These are phyloP conservation scores for Drosophila longiperda DNA, from an alignment of 2,888 invertebrate species.

Conservation along the genomic window DNA sequence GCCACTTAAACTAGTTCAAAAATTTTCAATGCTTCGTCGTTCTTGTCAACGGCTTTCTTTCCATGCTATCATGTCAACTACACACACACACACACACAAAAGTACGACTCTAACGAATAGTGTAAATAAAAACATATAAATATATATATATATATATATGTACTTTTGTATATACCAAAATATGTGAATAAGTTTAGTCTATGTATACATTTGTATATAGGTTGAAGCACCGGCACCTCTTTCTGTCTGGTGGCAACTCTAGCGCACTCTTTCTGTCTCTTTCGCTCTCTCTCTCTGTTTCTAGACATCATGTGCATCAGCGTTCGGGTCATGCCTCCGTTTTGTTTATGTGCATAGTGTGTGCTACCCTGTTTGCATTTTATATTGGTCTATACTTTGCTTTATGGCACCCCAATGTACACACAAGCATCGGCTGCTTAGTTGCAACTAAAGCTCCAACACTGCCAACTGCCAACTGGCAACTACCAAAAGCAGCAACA, in stretches of 20 bases:
- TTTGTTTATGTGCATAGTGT: conserved; percentile 75
- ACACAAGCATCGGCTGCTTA: conserved; percentile 39
- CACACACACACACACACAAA: conserved; percentile 42
- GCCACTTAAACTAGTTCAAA: conserved; percentile 81
- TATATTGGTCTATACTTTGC: conserved; percentile 79
- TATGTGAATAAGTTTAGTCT: conserved; percentile 44
- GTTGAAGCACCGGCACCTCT: conserved; percentile 2
- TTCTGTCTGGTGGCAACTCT: conserved; percentile 20
- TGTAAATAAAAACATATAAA: conserved; percentile 73
- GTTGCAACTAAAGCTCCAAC: conserved; percentile 28
- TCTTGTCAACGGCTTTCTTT: conserved; percentile 71
- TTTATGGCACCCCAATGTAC: conserved; percentile 79
- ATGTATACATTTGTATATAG: conserved; percentile 19
- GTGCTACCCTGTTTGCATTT: conserved; percentile 71
- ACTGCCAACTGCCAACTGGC: conserved; percentile 1
- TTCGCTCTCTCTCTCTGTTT: conserved; percentile 6
- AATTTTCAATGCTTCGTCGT: conserved; percentile 71
- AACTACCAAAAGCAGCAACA: conserved; percentile 11
- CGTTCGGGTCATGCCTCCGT: conserved; percentile 48
- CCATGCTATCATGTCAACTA: conserved; percentile 70
- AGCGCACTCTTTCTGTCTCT: neutral
- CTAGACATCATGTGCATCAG: conserved; percentile 30
- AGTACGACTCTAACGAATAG: conserved; percentile 57
- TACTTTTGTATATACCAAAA: conserved; percentile 32
- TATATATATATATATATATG: conserved; percentile 30